Evolutionary conservation across 1,140 invertebrate genomes (phyloP).

Genomic region (Pygmarrhopalites habei): DNA sequence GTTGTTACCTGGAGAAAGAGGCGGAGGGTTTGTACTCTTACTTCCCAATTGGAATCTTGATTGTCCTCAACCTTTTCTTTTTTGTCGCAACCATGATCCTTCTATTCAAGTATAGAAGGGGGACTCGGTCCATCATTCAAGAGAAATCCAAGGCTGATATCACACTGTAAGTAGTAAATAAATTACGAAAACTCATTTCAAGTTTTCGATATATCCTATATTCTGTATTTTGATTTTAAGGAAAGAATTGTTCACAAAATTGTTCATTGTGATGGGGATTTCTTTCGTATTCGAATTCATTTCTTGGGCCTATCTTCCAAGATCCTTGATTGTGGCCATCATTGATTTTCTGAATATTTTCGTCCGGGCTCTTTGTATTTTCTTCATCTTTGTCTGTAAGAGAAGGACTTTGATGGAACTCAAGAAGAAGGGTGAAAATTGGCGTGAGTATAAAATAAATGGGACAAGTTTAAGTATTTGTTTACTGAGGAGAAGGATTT

Average conservation of each 20-base stretch:
- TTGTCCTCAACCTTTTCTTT: conserved; percentile 1
- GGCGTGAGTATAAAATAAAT: too few relatives aligned
- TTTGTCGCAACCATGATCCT: not conserved
- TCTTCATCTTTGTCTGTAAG: conserved; percentile 78
- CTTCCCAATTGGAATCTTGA: not conserved
- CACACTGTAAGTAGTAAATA: conserved; percentile 11
- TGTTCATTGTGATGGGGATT: conserved; percentile 43
- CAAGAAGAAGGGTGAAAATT: not conserved
- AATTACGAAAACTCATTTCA: not conserved
- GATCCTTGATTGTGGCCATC: conserved; percentile 39
- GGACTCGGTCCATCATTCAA: not conserved
- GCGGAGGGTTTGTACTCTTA: not conserved
- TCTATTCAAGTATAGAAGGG: not conserved
- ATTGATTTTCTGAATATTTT: conserved; percentile 64
- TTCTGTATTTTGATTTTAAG: conserved; percentile 30
- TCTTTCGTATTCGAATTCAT: conserved; percentile 42
- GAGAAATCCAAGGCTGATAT: not conserved
- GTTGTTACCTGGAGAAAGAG: not conserved
- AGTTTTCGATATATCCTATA: not conserved
- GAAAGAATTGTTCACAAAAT: conserved; percentile 41
- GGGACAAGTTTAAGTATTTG: too few relatives aligned
- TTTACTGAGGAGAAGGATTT: too few relatives aligned
- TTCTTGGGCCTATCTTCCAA: conserved; percentile 41
- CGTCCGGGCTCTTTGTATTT: conserved; percentile 79
- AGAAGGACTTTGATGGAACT: not conserved